Evolutionary conservation across 2,888 invertebrate genomes (phyloP).

Genomic region (Axea sp.): DNA sequence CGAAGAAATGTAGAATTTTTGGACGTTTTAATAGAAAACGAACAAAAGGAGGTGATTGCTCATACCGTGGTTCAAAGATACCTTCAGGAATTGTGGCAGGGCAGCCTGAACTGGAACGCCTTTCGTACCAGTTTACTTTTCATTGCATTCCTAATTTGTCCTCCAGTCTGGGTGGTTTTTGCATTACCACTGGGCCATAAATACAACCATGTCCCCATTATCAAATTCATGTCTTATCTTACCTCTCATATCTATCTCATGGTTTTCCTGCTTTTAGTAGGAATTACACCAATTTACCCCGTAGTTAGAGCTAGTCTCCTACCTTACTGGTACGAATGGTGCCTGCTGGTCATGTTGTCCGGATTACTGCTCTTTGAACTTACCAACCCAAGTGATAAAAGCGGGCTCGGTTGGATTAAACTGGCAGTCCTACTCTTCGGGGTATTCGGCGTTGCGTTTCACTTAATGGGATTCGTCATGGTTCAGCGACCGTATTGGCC

Average conservation of each 20-base stretch:
- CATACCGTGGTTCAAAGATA: constrained; percentile 98
- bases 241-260: constrained; percentile 99
- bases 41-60: constrained; percentile 98
- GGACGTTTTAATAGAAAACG: constrained; percentile 98
- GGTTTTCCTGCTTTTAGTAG: constrained; percentile 93
- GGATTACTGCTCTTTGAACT: constrained; percentile 97
- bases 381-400: constrained; percentile 98
- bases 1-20: constrained; percentile 95
- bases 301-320: constrained; percentile 88
- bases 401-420: constrained; percentile 97
- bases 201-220: constrained; percentile 98
- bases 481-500: constrained; percentile 87
- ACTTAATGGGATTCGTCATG: constrained; percentile 88
- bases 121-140: constrained; percentile 97
- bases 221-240: constrained; percentile 99
- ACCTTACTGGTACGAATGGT: constrained; percentile 98
- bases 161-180: constrained; percentile 97
- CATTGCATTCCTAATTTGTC: constrained; percentile 94
- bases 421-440: constrained; percentile 91
- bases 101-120: constrained; percentile 96
- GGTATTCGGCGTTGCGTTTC: constrained; percentile 93
- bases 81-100: constrained; percentile 98
- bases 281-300: constrained; percentile 92
- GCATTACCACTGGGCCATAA: constrained; percentile 96
- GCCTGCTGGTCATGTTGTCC: constrained; percentile 95